phyloP scores from a whole-genome alignment of 2,113 vertebrate species.

The Nothoprocta perdicaria region DNA sequence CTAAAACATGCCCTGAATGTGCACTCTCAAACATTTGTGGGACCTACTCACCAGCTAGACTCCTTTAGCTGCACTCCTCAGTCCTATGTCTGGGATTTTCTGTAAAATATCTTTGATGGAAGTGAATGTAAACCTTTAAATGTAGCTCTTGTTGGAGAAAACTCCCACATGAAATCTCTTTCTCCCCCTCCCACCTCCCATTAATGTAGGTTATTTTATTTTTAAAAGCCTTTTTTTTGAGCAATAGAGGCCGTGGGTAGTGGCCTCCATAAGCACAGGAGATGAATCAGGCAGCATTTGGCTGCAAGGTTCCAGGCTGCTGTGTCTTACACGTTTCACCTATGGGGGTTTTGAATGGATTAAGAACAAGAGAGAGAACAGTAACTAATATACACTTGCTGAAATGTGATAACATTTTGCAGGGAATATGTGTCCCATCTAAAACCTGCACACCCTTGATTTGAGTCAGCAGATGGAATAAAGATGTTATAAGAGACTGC shows the following conservation, averaged over 20 bases:
- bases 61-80: accelerated
- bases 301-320: neutral
- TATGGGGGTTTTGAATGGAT: neutral
- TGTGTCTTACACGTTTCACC: neutral
- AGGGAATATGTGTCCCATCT: neutral
- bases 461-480: neutral
- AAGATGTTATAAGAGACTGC: neutral
- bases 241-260: accelerated
- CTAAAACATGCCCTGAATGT: neutral
- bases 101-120: neutral
- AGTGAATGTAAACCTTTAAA: neutral
- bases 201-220: neutral
- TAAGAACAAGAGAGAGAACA: neutral
- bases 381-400: neutral
- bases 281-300: neutral
- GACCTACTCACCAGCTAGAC: neutral
- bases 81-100: neutral
- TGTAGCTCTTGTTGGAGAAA: neutral
- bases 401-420: neutral
- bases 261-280: neutral
- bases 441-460: neutral
- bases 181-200: neutral
- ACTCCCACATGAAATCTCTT: neutral
- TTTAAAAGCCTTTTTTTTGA: neutral
- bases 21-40: neutral